phyloP scores from a whole-genome alignment of 2,888 invertebrate genomes.

The Mythimna impura region DNA sequence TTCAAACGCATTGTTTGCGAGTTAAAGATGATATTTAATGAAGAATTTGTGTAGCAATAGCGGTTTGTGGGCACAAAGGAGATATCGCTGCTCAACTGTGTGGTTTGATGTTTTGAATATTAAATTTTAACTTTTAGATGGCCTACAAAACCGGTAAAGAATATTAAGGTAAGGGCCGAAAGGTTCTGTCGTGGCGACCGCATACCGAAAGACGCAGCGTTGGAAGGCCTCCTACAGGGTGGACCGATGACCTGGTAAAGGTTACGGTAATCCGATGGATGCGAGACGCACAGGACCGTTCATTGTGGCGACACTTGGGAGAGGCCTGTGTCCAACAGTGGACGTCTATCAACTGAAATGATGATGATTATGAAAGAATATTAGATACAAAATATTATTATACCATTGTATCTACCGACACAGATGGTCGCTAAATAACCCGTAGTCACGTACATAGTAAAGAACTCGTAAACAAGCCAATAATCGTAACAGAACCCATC shows the following conservation, averaged over 20 bases:
- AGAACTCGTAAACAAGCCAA: conserved; percentile 21
- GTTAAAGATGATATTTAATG: conserved; percentile 60
- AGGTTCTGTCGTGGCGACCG: no score
- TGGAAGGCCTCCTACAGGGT: no score
- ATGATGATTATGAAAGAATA: no score
- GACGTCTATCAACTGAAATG: no score
- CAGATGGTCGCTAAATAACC: neutral
- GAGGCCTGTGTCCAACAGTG: no score
- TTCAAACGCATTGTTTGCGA: conserved; percentile 62
- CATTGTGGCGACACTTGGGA: no score
- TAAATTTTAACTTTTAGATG: conserved; percentile 11
- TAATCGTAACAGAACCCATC: conserved; percentile 22
- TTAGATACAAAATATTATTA: neutral
- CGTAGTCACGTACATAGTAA: neutral
- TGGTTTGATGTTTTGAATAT: conserved; percentile 14
- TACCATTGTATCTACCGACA: neutral
- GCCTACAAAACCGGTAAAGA: neutral
- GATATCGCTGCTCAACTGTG: conserved; percentile 14
- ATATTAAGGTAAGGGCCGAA: no score
- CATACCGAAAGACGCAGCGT: no score
- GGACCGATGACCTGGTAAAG: no score
- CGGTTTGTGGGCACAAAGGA: conserved; percentile 51
- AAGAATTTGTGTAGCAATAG: conserved; percentile 53
- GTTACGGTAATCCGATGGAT: no score
- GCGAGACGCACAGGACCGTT: no score